Percentiles rank a stretch among this genome's conserved stretches.
These are phyloP conservation scores for Clinocottus analis DNA, from an alignment of 2,113 vertebrate species.

Conservation along the genomic window DNA sequence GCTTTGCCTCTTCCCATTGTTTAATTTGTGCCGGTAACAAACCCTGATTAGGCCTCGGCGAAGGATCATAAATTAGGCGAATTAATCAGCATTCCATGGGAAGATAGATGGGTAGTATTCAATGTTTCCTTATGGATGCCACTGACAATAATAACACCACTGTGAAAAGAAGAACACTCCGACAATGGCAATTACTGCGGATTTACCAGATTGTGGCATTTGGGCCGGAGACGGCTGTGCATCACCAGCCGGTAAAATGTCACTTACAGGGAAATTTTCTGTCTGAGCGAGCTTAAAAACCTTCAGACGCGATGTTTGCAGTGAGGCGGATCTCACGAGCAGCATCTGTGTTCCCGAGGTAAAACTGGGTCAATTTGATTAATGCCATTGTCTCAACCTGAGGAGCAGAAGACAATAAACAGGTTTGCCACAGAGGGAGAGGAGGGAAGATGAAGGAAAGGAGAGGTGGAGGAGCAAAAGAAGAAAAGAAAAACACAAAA, in stretches of 20 bases:
- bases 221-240: constrained; percentile 22
- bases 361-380: constrained; percentile 77
- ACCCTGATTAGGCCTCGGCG: constrained; percentile 69
- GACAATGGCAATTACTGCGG: constrained; percentile 5
- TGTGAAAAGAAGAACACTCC: constrained; percentile 9
- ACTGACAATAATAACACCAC: constrained; percentile 32
- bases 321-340: constrained; percentile 24
- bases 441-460: background rate
- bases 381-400: constrained; percentile 59
- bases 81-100: constrained; percentile 68
- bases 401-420: constrained; percentile 46
- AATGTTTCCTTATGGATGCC: constrained; percentile 56
- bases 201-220: constrained; percentile 21
- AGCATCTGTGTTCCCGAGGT: constrained; percentile 39
- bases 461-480: background rate
- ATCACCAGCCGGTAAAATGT: constrained; percentile 37
- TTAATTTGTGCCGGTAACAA: constrained; percentile 78
- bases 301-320: constrained; percentile 37
- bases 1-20: constrained; percentile 74
- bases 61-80: constrained; percentile 76
- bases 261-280: constrained; percentile 45
- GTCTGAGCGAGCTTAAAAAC: constrained; percentile 30
- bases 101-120: constrained; percentile 70
- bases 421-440: constrained; percentile 13
- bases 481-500: background rate